Percentiles rank a stretch among this genome's conserved stretches.
Evolutionary conservation across 2,797 vertebrate genomes (phyloP).

Genomic region (Clarias pachynema): DNA sequence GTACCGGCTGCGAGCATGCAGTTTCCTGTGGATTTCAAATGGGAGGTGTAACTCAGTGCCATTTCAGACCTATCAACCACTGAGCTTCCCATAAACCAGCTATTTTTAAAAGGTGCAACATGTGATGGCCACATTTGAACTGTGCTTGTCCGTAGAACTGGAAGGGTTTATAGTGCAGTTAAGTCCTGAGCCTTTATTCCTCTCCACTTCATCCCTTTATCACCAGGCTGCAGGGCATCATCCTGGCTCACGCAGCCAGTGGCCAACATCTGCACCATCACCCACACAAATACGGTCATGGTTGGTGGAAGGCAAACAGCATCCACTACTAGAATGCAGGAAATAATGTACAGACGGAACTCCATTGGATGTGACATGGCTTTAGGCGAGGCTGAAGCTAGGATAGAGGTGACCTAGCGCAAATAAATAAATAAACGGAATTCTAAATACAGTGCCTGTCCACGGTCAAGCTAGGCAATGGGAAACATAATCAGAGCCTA

Average conservation of each 20-base stretch:
- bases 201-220: constrained; percentile 50
- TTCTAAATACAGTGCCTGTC: neutral
- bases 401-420: neutral
- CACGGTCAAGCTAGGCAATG: neutral
- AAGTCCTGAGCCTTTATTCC: constrained; percentile 33
- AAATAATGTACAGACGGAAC: constrained; percentile 29
- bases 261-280: constrained; percentile 41
- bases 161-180: constrained; percentile 16
- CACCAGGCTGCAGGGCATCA: constrained; percentile 41
- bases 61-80: constrained; percentile 22
- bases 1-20: neutral
- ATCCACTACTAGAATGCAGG: constrained; percentile 15
- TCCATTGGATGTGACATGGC: constrained; percentile 16
- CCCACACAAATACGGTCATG: constrained; percentile 47
- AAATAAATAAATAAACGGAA: neutral
- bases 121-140: constrained; percentile 7
- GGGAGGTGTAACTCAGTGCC: constrained; percentile 9
- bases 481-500: constrained; percentile 13
- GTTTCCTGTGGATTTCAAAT: neutral
- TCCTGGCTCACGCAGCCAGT: constrained; percentile 34
- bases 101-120: constrained; percentile 17
- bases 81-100: constrained; percentile 19
- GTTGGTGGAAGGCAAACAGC: constrained; percentile 38
- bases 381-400: neutral
- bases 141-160: constrained; percentile 15